Base-by-base conservation (phyloP, 1,140 invertebrate species). In the Diachasmimorpha longicaudata region DNA sequence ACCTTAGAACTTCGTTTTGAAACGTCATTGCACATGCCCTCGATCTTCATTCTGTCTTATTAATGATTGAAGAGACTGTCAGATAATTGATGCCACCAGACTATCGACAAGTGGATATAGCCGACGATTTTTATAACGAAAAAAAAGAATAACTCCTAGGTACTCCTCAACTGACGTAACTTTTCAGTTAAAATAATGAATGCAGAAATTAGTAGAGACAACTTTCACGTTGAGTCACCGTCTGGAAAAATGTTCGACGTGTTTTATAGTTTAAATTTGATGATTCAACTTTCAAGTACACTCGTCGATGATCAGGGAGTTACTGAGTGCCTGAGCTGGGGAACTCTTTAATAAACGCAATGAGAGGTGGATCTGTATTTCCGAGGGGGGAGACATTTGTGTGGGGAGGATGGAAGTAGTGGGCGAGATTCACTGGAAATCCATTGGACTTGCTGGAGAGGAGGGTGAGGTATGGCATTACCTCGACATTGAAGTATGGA, bases 261-360 rank as follows among this genome's bases (percentile, higher is more conserved):
- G n/a, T 31, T 31, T 31, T 2, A 6, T 31, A 3, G n/a, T 19
- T 19, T 19, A 55, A 19, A 55, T 13, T 55, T 55, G 19, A 63
- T 25, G 23, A 31, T 19, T 63, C 10, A 63, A 14, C 23, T 13
- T 13, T 19, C 21, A 63, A 31, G 58, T 63, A 23, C 23, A 63
- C 19, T 63, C 23, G 14, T 25, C 58, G 58, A 31, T 63, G 58
- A 31, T 63, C 23, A 11, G 2, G 21, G 23, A 25, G 19, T 31
- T 13, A 63, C 58, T 63, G 58, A 63, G 5, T 23, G 23, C 21
- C 21, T 23, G 58, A 19, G 23, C 14, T 6, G 9, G 58, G 3
- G 23, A 63, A 63, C 58, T 25, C 58, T 31, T 63, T 63, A 63
- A 63, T 63, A 63, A 63, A 63, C 23, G 58, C 21, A 63, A 63